A percentile compares a stretch with the other conserved stretches of the same genome.
These are phyloP conservation scores for Neoaliturus tenellus DNA, from an alignment of 2,888 invertebrate species.

Conservation along the genomic window DNA sequence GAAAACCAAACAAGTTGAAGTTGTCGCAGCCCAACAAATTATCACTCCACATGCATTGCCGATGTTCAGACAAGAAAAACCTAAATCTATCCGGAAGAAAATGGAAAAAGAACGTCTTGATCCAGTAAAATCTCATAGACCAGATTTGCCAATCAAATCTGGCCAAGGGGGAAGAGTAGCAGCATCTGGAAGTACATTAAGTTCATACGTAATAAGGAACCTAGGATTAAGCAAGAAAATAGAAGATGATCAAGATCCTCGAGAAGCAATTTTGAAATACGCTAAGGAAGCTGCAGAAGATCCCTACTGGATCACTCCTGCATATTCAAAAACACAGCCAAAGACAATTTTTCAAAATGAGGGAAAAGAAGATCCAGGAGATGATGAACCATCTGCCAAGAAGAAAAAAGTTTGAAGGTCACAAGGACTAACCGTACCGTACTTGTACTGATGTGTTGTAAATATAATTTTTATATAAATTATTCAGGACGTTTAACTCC, in stretches of 20 bases:
- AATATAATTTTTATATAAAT: no score
- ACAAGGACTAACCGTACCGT: no score
- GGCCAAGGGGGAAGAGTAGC: conserved; percentile 93
- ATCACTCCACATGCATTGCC: conserved; percentile 98
- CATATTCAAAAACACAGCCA: conserved; percentile 93
- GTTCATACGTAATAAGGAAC: conserved; percentile 97
- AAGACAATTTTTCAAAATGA: conserved; percentile 84
- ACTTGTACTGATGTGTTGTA: no score
- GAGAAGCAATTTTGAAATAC: conserved; percentile 95
- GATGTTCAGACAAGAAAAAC: conserved; percentile 93
- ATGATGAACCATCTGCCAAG: conserved; percentile 67
- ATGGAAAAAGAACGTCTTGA: conserved; percentile 94
- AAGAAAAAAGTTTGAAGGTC: conserved; percentile 60
- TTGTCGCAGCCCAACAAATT: conserved; percentile 93
- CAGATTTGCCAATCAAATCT: conserved; percentile 92
- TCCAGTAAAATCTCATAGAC: conserved; percentile 88
- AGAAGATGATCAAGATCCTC: conserved; percentile 93
- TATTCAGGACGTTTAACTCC: no score
- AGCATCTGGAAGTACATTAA: conserved; percentile 95
- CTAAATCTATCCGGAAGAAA: conserved; percentile 91
- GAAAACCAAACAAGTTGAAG: conserved; percentile 89
- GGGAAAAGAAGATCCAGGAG: conserved; percentile 72
- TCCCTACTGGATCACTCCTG: conserved; percentile 97
- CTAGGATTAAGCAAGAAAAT: conserved; percentile 94
- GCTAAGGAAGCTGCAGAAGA: conserved; percentile 97